A percentile compares a stretch with the other conserved stretches of the same genome.
phyloP scores from a whole-genome alignment of 2,797 vertebrate genomes.

The Meda fulgida region DNA sequence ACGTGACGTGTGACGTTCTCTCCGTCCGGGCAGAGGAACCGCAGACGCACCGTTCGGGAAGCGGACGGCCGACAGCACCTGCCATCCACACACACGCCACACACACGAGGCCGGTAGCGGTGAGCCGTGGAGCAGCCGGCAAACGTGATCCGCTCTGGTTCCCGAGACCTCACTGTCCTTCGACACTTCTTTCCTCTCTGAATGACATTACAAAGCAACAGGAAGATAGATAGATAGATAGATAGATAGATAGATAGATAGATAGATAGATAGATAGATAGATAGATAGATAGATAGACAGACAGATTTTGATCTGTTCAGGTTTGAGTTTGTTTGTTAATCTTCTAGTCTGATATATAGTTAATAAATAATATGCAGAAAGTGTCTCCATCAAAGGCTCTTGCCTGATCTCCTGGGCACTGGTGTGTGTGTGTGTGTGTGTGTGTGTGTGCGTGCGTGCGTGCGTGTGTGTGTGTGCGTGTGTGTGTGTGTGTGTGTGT shows the following conservation, averaged over 20 bases:
- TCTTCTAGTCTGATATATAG: no score
- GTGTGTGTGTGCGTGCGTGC: no score
- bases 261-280: no score
- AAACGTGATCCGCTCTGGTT: slow-evolving; percentile 67
- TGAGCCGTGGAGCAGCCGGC: slow-evolving; percentile 69
- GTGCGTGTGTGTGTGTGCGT: slow-evolving; percentile 8
- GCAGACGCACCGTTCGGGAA: slow-evolving; percentile 71
- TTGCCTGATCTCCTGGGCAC: no score
- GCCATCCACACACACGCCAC: slow-evolving; percentile 68
- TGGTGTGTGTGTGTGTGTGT: no score
- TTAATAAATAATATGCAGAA: no score
- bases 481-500: not conserved
- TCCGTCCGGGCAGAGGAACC: slow-evolving; percentile 72
- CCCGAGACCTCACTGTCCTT: slow-evolving; percentile 61
- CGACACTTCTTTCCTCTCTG: slow-evolving; percentile 73
- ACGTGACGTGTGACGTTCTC: slow-evolving; percentile 69
- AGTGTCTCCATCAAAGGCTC: no score
- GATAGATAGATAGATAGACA: no score
- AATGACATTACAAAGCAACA: not conserved
- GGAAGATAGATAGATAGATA: no score
- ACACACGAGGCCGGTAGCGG: slow-evolving; percentile 70
- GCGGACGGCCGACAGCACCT: slow-evolving; percentile 73
- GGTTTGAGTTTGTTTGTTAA: no score
- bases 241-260: no score
- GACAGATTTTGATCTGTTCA: no score